These are phyloP conservation scores for Thumatha senex DNA, from an alignment of 2,888 invertebrate species.

Conservation along the genomic window DNA sequence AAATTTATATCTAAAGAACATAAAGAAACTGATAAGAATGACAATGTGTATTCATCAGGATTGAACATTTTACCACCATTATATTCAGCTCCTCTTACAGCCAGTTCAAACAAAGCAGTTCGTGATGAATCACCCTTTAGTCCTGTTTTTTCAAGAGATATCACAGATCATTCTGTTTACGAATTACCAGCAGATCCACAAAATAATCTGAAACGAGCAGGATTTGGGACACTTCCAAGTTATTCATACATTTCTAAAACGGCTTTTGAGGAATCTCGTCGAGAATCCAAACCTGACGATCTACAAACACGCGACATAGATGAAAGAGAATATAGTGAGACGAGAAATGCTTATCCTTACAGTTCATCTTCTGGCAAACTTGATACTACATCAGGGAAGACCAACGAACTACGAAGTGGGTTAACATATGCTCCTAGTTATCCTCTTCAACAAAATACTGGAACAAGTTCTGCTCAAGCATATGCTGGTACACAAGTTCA, in stretches of 20 bases:
- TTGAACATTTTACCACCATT: background rate
- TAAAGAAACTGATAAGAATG: background rate
- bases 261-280: background rate
- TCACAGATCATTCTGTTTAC: too few relatives aligned
- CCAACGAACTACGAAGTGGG: conserved; percentile 4
- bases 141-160: conserved; percentile 2
- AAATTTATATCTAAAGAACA: background rate
- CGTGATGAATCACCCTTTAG: background rate
- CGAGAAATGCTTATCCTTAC: conserved; percentile 3
- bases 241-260: background rate
- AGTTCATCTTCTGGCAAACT: background rate
- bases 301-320: background rate
- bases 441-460: conserved; percentile 10
- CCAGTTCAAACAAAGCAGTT: background rate
- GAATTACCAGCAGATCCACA: background rate
- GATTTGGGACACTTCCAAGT: background rate
- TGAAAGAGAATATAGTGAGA: conserved; percentile 3
- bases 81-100: conserved; percentile 1
- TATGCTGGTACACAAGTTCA: conserved; percentile 8
- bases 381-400: background rate
- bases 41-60: background rate
- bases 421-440: conserved; percentile 6
- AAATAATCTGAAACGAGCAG: background rate
- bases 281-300: background rate
- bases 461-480: conserved; percentile 11